phyloP scores from a whole-genome alignment of 2,797 vertebrate genomes.

The Arctocebus calabarensis region DNA sequence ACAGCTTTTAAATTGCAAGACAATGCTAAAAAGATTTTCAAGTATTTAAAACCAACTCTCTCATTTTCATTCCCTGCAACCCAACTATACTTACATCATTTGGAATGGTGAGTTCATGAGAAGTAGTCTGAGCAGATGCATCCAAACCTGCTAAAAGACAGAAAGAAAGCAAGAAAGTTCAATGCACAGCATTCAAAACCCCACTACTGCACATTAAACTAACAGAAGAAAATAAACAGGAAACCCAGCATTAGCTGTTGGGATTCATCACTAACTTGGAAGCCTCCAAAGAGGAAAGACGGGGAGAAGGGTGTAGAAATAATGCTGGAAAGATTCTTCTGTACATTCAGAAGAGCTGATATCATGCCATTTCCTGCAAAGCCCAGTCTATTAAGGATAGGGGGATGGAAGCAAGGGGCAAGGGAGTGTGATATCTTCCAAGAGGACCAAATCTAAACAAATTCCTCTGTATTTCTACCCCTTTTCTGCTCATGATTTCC shows the following conservation, averaged over 20 bases:
- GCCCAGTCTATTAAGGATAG: conserved; percentile 56
- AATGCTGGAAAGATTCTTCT: conserved; percentile 78
- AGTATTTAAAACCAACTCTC: not conserved
- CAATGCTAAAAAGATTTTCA: not conserved
- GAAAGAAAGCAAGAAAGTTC: conserved; percentile 71
- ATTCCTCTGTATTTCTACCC: conserved; percentile 55
- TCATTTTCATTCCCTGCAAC: not conserved
- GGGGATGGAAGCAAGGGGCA: conserved; percentile 69
- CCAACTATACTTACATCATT: conserved; percentile 94
- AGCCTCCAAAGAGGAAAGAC: conserved; percentile 70
- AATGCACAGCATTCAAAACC: conserved; percentile 27
- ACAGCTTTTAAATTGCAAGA: not conserved
- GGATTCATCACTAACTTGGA: conserved; percentile 82
- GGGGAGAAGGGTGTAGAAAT: conserved; percentile 70
- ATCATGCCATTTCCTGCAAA: conserved; percentile 78
- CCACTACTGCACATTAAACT: conserved; percentile 76
- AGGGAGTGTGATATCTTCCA: conserved; percentile 65
- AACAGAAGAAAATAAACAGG: conserved; percentile 81
- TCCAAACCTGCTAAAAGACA: conserved; percentile 93
- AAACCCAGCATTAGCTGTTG: conserved; percentile 83
- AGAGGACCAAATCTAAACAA: conserved; percentile 75
- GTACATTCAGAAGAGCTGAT: conserved; percentile 77
- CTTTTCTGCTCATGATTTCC: conserved; percentile 65
- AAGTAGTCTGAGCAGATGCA: conserved; percentile 97
- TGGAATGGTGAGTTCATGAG: conserved; percentile 99